Evolutionary conservation across 2,888 invertebrate genomes (phyloP).

Genomic region (Athalia cordata): DNA sequence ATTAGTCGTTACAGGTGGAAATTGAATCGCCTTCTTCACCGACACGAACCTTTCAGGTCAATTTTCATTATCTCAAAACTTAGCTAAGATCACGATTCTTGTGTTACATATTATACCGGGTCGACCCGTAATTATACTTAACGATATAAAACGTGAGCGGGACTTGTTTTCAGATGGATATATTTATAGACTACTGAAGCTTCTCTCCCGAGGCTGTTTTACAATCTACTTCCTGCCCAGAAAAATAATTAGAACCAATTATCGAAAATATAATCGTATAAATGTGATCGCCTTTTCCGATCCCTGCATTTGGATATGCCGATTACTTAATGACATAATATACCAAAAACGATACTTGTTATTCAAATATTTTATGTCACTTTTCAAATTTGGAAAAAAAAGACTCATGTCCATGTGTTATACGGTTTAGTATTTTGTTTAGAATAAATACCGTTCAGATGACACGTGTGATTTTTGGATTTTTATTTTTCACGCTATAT

Average conservation of each 20-base stretch:
- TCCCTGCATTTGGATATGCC: too few species aligned
- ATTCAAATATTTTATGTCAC: too few species aligned
- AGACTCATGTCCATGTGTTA: too few species aligned
- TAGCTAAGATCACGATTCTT: not conserved
- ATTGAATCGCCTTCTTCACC: not conserved
- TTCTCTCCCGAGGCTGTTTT: not conserved
- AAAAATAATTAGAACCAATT: slow-evolving; percentile 17
- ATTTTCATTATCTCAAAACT: slow-evolving; percentile 21
- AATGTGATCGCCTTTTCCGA: too few species aligned
- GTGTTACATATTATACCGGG: not conserved
- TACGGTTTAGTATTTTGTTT: too few species aligned
- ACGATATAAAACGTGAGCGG: not conserved
- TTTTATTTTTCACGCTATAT: not conserved
- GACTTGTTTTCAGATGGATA: not conserved
- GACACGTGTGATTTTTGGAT: not conserved
- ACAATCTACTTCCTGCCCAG: slow-evolving; percentile 23
- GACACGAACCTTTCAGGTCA: not conserved
- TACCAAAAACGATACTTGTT: not conserved
- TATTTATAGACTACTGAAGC: not conserved
- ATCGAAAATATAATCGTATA: slow-evolving; percentile 9
- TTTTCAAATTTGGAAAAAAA: too few species aligned
- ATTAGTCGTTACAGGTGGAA: slow-evolving; percentile 18
- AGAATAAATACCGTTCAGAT: too few species aligned
- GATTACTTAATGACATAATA: too few species aligned
- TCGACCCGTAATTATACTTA: not conserved